Conservation (phyloP, 2,888 invertebrate genomes). For the Lucinisca nassula region DNA sequence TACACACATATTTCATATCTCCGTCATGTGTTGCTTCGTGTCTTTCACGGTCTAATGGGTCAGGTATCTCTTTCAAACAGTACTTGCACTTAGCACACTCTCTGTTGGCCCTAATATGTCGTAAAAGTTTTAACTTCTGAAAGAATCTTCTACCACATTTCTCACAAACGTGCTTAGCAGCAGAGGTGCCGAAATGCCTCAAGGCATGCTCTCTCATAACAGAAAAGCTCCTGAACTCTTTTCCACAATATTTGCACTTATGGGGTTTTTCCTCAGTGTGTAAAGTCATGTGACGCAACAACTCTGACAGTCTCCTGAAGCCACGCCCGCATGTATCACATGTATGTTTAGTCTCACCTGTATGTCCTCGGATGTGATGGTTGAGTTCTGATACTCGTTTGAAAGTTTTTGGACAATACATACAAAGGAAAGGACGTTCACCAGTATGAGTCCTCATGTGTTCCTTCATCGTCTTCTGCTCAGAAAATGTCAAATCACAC, state of each 20-base stretch:
- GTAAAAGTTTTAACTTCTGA: slow-evolving; percentile 33
- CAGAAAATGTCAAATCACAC: slow-evolving; percentile 54
- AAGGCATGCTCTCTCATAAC: slow-evolving; percentile 51
- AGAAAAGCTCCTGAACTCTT: slow-evolving; percentile 36
- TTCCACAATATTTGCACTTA: slow-evolving; percentile 44
- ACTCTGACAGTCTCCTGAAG: slow-evolving; percentile 42
- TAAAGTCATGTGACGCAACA: slow-evolving; percentile 48
- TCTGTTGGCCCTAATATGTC: slow-evolving; percentile 40
- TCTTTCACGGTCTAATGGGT: background rate
- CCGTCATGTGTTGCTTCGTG: slow-evolving; percentile 42
- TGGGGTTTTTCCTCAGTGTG: slow-evolving; percentile 50
- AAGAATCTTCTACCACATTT: slow-evolving; percentile 54
- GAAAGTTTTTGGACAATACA: slow-evolving; percentile 58
- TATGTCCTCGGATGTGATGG: slow-evolving; percentile 56
- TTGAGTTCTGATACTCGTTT: slow-evolving; percentile 62
- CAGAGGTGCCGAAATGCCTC: slow-evolving; percentile 14
- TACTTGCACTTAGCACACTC: slow-evolving; percentile 51
- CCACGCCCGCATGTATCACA: slow-evolving; percentile 62
- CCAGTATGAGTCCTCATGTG: slow-evolving; percentile 64
- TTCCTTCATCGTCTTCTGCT: slow-evolving; percentile 55
- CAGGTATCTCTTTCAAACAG: slow-evolving; percentile 33
- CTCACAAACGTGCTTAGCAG: slow-evolving; percentile 44
- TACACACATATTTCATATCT: slow-evolving; percentile 33
- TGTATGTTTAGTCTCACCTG: slow-evolving; percentile 52
- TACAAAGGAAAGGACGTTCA: slow-evolving; percentile 62